A percentile compares a stretch with the other conserved stretches of the same genome.
Conservation (phyloP, 1,140 invertebrate genomes). For the Macrosteles quadrilineatus region DNA sequence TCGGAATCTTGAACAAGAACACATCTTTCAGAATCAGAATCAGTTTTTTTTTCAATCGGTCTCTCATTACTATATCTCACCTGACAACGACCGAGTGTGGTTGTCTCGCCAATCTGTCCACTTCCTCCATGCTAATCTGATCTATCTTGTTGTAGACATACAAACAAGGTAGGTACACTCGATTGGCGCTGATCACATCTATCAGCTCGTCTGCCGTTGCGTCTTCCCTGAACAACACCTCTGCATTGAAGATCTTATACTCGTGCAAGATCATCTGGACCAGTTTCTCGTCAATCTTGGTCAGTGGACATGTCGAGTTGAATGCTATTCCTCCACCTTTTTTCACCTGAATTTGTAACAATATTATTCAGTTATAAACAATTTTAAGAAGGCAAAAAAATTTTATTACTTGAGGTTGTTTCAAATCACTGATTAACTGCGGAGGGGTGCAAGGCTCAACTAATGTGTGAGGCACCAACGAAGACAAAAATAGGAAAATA, state of each 20-base stretch:
- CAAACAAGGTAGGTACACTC: slow-evolving; percentile 95
- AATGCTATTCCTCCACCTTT: slow-evolving; percentile 98
- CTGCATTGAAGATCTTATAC: slow-evolving; percentile 99
- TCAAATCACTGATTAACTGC: too few relatives aligned
- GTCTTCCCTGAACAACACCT: slow-evolving; percentile 96
- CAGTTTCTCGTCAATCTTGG: slow-evolving; percentile 95
- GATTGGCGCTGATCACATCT: slow-evolving; percentile 97
- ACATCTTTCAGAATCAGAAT: too few relatives aligned
- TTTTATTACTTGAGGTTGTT: too few relatives aligned
- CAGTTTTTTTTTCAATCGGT: too few relatives aligned
- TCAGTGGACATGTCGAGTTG: slow-evolving; percentile 92
- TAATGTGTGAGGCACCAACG: too few relatives aligned
- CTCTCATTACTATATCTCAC: too few relatives aligned
- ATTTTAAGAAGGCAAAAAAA: too few relatives aligned
- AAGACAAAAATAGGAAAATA: too few relatives aligned
- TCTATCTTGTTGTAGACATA: slow-evolving; percentile 99
- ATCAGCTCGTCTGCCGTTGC: slow-evolving; percentile 96
- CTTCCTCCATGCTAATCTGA: slow-evolving; percentile 99
- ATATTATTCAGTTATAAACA: neutral
- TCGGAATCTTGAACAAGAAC: too few relatives aligned
- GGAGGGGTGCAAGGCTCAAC: too few relatives aligned
- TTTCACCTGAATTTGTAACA: slow-evolving; percentile 66
- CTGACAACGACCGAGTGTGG: slow-evolving; percentile 93
- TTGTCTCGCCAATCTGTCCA: slow-evolving; percentile 90
- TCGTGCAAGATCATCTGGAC: slow-evolving; percentile 98